Base-by-base conservation (phyloP, 1,140 invertebrate genomes). In the Drosophila parvula region DNA sequence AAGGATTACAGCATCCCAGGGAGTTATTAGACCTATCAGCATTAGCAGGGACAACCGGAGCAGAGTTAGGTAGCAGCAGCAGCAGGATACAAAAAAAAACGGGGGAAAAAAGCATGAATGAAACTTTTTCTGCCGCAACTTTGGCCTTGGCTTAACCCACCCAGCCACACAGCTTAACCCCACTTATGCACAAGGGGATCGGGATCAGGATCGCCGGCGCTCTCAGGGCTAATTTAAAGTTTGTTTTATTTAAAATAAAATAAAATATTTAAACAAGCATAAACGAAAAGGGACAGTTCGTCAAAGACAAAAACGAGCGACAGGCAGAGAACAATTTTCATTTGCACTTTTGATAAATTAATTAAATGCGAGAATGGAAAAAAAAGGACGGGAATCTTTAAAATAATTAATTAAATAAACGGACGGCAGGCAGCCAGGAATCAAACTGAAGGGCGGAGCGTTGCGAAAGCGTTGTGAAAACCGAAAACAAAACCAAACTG, bases 371-470 rank as follows among this genome's bases (percentile, higher is more conserved):
- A 75, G 40, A n/a, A 18, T 5, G n/a, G 22, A 27, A 16, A 73
- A 81, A 79, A 79, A 22, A 69, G 84, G 80, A 45, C 47, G 65
- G 44, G 79, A 80, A 89, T 89, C 84, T 89, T 89, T 84, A 84
- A 89, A 89, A 89, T 88, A 88, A 88, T 88, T 89, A 89, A 89
- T 89, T 89, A 89, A 89, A 84, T 89, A 88, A 88, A 83, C 84
- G 77, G 59, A 65, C 79, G 60, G 60, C 78, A 69, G 64, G 64
- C 48, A 81, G 68, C 69, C 47, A 64, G 70, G 67, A 45, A 68
- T 67, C 43, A 43, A 57, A 57, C 36, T 53, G 59, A 32, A 63
- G 45, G 55, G 43, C 30, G 56, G 3, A 14, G 16, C 27, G 4
- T 8, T 51, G 48, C 48, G 28, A 60, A 55, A 63, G 62, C 38